phyloP scores from a whole-genome alignment of 2,888 invertebrate species.

The Eilema griseolum region DNA sequence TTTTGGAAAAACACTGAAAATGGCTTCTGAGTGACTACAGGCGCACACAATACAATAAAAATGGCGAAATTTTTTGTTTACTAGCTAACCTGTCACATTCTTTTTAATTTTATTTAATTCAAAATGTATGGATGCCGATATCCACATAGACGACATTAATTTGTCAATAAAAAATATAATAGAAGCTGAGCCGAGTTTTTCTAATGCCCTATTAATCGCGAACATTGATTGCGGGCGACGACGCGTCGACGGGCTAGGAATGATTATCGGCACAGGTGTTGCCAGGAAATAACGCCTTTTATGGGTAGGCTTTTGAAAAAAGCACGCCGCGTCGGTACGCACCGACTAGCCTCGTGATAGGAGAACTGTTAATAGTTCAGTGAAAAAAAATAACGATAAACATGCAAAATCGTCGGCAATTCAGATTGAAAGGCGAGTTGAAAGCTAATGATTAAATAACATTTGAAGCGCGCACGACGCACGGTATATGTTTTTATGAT shows the following conservation, averaged over 20 bases:
- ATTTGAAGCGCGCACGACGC: slow-evolving; percentile 61
- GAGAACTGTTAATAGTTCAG: slow-evolving; percentile 64
- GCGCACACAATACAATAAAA: too few species aligned
- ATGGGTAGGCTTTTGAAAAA: slow-evolving; percentile 54
- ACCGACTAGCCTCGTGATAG: slow-evolving; percentile 48
- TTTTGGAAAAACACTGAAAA: too few species aligned
- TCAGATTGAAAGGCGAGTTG: slow-evolving; percentile 73
- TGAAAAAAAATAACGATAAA: slow-evolving; percentile 54
- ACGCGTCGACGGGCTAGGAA: slow-evolving; percentile 48
- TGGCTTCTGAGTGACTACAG: too few species aligned
- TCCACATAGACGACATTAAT: slow-evolving; percentile 40
- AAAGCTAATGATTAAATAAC: slow-evolving; percentile 79
- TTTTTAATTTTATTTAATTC: slow-evolving; percentile 23
- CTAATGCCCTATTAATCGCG: slow-evolving; percentile 44
- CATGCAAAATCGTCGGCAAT: slow-evolving; percentile 71
- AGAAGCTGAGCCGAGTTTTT: slow-evolving; percentile 52
- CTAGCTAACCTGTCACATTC: too few species aligned
- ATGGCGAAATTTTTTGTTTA: too few species aligned
- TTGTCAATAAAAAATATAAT: slow-evolving; percentile 43
- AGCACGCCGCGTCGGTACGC: slow-evolving; percentile 27
- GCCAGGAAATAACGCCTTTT: slow-evolving; percentile 58
- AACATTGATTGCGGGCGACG: slow-evolving; percentile 53
- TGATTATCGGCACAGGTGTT: slow-evolving; percentile 57
- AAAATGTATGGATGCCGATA: slow-evolving; percentile 39
- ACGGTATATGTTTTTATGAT: slow-evolving; percentile 69